Conservation (phyloP, 2,888 invertebrate species). For the Aradus depressus region DNA sequence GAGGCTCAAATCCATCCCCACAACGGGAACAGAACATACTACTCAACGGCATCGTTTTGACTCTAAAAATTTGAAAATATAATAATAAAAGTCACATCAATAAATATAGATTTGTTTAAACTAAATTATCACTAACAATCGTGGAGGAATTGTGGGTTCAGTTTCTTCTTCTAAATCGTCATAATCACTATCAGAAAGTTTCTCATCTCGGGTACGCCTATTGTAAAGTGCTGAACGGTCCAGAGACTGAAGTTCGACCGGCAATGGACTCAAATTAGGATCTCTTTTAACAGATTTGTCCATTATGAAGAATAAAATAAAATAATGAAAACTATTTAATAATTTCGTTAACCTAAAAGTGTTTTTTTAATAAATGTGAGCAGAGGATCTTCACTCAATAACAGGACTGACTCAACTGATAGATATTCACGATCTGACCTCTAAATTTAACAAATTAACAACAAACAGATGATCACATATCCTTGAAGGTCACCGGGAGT, state of each 20-base stretch:
- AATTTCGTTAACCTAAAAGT: too few species aligned
- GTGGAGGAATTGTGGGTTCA: constrained; percentile 1
- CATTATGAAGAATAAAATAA: too few species aligned
- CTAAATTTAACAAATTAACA: too few species aligned
- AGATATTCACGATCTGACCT: too few species aligned
- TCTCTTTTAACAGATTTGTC: too few species aligned
- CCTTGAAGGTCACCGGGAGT: too few species aligned
- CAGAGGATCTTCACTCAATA: too few species aligned
- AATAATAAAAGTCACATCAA: neutral
- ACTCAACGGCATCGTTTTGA: constrained; percentile 64
- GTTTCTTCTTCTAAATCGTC: constrained; percentile 27
- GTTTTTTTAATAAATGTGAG: too few species aligned
- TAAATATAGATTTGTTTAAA: neutral
- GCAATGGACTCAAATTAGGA: constrained; percentile 28
- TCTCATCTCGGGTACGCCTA: constrained; percentile 31
- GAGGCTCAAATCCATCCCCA: constrained; percentile 87
- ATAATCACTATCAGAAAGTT: constrained; percentile 21
- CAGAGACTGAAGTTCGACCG: constrained; percentile 34
- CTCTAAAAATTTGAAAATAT: constrained; percentile 15
- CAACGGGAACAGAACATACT: constrained; percentile 93
- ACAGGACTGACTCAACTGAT: too few species aligned
- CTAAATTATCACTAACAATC: constrained; percentile 1
- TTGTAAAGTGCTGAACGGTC: constrained; percentile 35
- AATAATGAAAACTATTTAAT: too few species aligned
- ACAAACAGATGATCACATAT: too few species aligned